Percentiles rank a stretch among this genome's conserved stretches.
Conservation (phyloP, 2,888 invertebrate species). For the Calliphora vomitoria region DNA sequence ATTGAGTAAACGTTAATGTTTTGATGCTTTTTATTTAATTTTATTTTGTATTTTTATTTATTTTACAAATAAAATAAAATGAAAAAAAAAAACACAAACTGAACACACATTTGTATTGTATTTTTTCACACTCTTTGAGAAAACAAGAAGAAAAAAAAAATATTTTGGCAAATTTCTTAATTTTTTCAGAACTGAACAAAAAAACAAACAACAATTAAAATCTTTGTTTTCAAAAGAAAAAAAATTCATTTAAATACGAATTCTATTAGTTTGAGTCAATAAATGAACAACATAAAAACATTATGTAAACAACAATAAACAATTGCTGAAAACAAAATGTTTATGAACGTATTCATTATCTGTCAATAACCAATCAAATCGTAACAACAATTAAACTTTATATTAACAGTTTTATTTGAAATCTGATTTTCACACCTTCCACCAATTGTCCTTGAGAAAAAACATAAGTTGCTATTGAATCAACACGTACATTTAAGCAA, state of each 20-base stretch:
- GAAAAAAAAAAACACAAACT: background rate
- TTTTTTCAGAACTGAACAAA: background rate
- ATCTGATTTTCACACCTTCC: background rate
- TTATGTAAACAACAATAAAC: slow-evolving; percentile 47
- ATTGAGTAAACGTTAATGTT: slow-evolving; percentile 40
- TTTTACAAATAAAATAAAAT: slow-evolving; percentile 28
- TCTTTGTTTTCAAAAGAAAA: slow-evolving; percentile 28
- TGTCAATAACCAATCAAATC: slow-evolving; percentile 13
- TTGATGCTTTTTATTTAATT: background rate
- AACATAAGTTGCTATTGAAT: background rate
- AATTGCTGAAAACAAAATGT: no score
- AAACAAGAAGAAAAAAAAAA: background rate
- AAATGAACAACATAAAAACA: slow-evolving; percentile 35
- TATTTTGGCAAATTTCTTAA: slow-evolving; percentile 45
- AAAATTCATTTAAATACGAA: background rate
- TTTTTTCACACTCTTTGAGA: slow-evolving; percentile 24
- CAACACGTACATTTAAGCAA: background rate
- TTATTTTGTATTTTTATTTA: slow-evolving; percentile 11
- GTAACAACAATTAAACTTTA: background rate
- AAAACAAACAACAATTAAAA: slow-evolving; percentile 7
- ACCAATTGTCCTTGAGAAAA: slow-evolving; percentile 16
- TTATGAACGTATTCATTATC: background rate
- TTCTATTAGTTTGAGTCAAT: slow-evolving; percentile 10
- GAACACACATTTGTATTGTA: background rate
- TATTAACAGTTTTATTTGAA: background rate